Base-by-base conservation (phyloP, 2,888 invertebrate species). In the Micropterix aruncella region DNA sequence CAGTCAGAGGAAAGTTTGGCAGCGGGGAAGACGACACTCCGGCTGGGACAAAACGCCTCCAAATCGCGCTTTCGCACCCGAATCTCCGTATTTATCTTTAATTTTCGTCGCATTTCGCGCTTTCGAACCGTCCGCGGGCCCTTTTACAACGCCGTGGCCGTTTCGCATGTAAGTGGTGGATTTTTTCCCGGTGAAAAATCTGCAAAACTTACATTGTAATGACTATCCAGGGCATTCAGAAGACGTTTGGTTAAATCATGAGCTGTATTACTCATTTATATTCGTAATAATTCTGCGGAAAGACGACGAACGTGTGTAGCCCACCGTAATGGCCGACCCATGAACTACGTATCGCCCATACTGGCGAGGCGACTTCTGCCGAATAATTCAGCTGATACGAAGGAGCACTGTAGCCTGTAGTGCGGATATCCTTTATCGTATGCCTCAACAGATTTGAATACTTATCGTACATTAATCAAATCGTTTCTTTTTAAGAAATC, bases 221-320 rank as follows among this genome's bases (percentile, higher is more conserved):
- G 88, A 77, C 80, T 83, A 83, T 94, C 93, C 79, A 94, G 81
- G 73, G 92, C 88, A 82, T 86, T 85, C 78, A 89, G 85, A 82
- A 94, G 85, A 82, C 84, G 89, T 77, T 88, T 84, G 78, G 91
- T 91, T 77, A 94, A 82, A 77, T 92, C 88, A 75, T 79, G 80
- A 74, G 81, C 80, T 75, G 80, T 79, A 75, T 79, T 77, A 80
- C 79, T 82, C 82, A 82, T 82, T 81, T 81, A 81, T 77, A 75
- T 70, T 68, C 66, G 63, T 69, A 70, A 70, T 70, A 70, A 70
- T 70, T 69, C 65, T 69, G 70, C 70, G 69, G n/a, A 70, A 70
- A 70, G 70, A 70, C 69, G 70, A 70, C 70, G 67, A 70, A 70
- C 70, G 70, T 70, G 70, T 70, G 68, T 69, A 67, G 69, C 70